Evolutionary conservation across 2,797 vertebrate genomes (phyloP).

Genomic region (Octomys mimax): DNA sequence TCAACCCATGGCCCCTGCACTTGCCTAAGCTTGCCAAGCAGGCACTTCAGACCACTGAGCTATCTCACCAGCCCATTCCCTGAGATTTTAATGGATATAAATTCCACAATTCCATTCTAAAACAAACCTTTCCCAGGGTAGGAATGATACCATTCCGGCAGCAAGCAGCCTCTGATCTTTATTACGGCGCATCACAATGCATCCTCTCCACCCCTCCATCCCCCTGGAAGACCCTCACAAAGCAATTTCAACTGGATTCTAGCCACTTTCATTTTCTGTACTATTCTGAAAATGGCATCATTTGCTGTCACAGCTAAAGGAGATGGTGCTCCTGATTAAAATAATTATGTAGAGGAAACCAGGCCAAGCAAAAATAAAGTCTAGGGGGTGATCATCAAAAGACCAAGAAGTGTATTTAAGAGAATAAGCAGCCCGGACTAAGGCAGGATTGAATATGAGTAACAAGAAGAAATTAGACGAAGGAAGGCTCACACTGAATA

Average conservation of each 20-base stretch:
- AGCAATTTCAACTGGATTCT: constrained; percentile 57
- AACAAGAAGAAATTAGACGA: background rate
- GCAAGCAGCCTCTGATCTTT: background rate
- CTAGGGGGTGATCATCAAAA: background rate
- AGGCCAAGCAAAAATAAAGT: constrained; percentile 63
- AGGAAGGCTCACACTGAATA: background rate
- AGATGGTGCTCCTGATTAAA: constrained; percentile 65
- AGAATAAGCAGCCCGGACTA: background rate
- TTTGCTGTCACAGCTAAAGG: constrained; percentile 60
- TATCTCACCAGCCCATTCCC: background rate
- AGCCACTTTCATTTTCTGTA: constrained; percentile 68
- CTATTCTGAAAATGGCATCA: constrained; percentile 58
- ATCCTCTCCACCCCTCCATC: background rate
- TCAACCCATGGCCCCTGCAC: too few species aligned
- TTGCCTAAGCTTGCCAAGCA: too few species aligned
- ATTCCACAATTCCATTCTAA: background rate
- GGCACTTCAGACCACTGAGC: too few species aligned
- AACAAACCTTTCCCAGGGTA: background rate
- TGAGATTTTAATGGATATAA: background rate
- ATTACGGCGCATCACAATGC: too few species aligned
- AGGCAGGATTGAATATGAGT: constrained; percentile 2
- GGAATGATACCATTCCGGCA: background rate
- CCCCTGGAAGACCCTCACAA: background rate
- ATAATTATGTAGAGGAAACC: constrained; percentile 51
- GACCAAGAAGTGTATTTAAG: background rate